Evolutionary conservation across 2,797 vertebrate species (phyloP).

Genomic region (Enteromius trimaculatus): DNA sequence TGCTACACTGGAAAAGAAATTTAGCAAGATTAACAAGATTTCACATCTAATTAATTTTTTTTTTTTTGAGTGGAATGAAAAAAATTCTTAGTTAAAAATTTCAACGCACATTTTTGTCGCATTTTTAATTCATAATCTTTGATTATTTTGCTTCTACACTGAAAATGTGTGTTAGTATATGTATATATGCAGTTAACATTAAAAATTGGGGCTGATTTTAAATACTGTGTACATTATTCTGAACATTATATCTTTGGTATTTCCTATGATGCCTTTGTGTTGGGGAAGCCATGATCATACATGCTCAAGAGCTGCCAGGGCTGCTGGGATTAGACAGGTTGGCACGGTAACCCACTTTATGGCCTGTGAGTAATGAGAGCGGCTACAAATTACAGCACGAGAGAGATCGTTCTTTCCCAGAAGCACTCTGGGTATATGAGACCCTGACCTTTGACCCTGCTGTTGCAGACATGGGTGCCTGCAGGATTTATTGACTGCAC

Average conservation of each 20-base stretch:
- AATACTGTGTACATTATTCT: neutral
- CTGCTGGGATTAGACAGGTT: constrained; percentile 51
- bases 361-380: constrained; percentile 60
- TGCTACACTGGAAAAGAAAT: neutral
- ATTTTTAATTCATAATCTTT: neutral
- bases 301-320: constrained; percentile 37
- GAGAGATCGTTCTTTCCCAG: constrained; percentile 75
- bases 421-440: constrained; percentile 68
- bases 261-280: constrained; percentile 32
- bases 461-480: constrained; percentile 74
- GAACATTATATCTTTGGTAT: constrained; percentile 16
- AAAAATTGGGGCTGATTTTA: neutral
- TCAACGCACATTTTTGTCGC: neutral
- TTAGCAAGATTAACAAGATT: neutral
- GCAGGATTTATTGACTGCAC: constrained; percentile 76
- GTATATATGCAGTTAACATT: neutral
- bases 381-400: constrained; percentile 67
- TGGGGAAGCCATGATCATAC: constrained; percentile 43
- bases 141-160: neutral
- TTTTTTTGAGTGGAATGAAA: neutral
- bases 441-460: constrained; percentile 72
- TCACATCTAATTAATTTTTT: neutral
- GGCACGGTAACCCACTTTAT: constrained; percentile 58
- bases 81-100: neutral
- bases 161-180: neutral